Evolutionary conservation across 2,113 vertebrate species (phyloP).

Genomic region (Sorex fumeus): DNA sequence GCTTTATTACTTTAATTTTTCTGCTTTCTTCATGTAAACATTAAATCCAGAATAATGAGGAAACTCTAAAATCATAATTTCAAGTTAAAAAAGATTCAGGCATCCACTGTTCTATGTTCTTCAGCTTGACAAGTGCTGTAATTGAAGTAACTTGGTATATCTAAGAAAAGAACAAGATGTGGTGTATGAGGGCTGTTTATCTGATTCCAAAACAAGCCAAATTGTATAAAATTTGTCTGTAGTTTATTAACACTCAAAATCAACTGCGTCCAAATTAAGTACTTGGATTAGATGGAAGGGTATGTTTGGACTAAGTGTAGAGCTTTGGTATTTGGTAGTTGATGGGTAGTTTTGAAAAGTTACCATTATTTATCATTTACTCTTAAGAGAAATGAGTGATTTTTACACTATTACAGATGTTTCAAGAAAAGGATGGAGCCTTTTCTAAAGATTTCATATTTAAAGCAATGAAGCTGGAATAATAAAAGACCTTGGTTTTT

Average conservation of each 20-base stretch:
- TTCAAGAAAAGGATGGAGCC: background rate
- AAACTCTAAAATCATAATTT: slow-evolving; percentile 39
- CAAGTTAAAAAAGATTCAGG: slow-evolving; percentile 52
- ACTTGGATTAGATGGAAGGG: slow-evolving; percentile 17
- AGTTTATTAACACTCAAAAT: slow-evolving; percentile 51
- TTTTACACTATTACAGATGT: background rate
- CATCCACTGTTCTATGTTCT: slow-evolving; percentile 29
- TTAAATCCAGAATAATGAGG: slow-evolving; percentile 22
- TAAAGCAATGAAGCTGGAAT: slow-evolving; percentile 5
- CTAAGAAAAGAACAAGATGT: slow-evolving; percentile 49
- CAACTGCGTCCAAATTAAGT: background rate
- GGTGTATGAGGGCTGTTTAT: slow-evolving; percentile 40
- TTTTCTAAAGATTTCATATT: slow-evolving; percentile 33
- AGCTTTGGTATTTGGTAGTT: background rate
- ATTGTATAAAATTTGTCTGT: slow-evolving; percentile 29
- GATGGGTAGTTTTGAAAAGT: slow-evolving; percentile 46
- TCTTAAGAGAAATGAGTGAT: slow-evolving; percentile 26
- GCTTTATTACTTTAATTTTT: slow-evolving; percentile 63
- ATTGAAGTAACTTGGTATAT: slow-evolving; percentile 64
- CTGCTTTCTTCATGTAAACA: slow-evolving; percentile 56
- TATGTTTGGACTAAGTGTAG: background rate
- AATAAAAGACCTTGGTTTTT: slow-evolving; percentile 24
- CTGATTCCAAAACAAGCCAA: slow-evolving; percentile 61
- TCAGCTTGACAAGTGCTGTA: background rate
- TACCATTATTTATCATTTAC: slow-evolving; percentile 47